Percentiles rank a stretch among this genome's conserved stretches.
phyloP scores from a whole-genome alignment of 2,113 vertebrate genomes.

The Capreolus pygargus region DNA sequence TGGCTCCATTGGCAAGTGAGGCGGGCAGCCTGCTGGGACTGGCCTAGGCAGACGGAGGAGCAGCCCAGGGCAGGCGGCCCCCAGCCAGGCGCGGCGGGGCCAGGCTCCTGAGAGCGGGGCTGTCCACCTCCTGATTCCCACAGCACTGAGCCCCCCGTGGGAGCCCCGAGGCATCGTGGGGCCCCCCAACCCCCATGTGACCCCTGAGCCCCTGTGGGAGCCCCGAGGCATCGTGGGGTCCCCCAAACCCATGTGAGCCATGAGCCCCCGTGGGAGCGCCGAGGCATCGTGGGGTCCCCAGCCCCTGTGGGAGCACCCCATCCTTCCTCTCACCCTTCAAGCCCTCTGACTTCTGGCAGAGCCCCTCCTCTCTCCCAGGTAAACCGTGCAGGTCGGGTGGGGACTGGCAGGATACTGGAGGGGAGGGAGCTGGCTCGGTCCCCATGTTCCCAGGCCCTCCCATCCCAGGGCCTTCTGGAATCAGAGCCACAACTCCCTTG shows the following conservation, averaged over 20 bases:
- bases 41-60: not conserved
- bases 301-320: not conserved
- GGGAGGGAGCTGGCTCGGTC: not conserved
- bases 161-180: not conserved
- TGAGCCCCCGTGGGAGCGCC: no score
- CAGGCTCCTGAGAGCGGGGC: not conserved
- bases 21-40: not conserved
- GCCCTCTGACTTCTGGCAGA: not conserved
- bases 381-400: rapidly evolving
- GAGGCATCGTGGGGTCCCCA: no score
- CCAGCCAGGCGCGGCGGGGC: not conserved
- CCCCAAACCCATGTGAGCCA: no score
- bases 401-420: not conserved
- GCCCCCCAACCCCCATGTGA: no score
- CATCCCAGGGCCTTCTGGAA: not conserved
- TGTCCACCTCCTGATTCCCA: not conserved
- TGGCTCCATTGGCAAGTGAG: conserved; percentile 78
- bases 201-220: no score
- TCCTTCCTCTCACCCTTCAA: not conserved
- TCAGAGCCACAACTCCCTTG: not conserved
- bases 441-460: not conserved
- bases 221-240: no score
- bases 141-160: not conserved
- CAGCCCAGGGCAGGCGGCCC: not conserved
- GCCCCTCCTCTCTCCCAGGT: not conserved